Percentiles rank a stretch among this genome's conserved stretches.
Evolutionary conservation across 2,113 vertebrate genomes (phyloP).

Genomic region (Coreoperca whiteheadi): DNA sequence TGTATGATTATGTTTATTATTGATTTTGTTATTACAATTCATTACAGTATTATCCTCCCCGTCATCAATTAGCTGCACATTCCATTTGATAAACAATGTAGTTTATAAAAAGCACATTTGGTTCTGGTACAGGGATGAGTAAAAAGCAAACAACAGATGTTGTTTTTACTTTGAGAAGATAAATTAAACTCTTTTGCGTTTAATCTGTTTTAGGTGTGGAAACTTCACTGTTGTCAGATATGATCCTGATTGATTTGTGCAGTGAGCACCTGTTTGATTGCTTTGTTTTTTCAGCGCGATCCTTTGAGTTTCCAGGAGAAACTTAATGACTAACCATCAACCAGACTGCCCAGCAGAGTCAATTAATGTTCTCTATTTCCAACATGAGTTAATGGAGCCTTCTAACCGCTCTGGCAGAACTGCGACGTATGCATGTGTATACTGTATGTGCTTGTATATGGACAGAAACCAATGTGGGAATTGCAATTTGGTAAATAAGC

Average conservation of each 20-base stretch:
- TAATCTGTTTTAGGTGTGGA: neutral
- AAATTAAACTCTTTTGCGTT: neutral
- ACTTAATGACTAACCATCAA: slow-evolving; percentile 16
- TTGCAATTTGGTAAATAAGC: neutral
- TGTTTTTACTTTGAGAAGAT: neutral
- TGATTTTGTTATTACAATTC: neutral
- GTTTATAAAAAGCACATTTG: neutral
- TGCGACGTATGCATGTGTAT: neutral
- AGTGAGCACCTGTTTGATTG: slow-evolving; percentile 9
- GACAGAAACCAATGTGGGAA: neutral
- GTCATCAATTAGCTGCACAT: neutral
- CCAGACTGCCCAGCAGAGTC: neutral
- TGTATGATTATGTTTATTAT: neutral
- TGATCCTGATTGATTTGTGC: too few relatives aligned
- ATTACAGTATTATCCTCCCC: neutral
- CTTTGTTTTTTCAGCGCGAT: neutral
- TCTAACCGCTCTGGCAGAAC: neutral
- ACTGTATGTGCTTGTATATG: neutral
- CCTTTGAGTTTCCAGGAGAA: slow-evolving; percentile 3
- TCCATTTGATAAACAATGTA: neutral
- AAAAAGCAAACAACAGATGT: neutral
- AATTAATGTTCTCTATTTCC: slow-evolving; percentile 12
- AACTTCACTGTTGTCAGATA: neutral
- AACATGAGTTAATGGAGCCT: neutral
- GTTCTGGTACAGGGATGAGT: neutral